phyloP scores from a whole-genome alignment of 1,140 invertebrate genomes.

The Ganaspis sp. region DNA sequence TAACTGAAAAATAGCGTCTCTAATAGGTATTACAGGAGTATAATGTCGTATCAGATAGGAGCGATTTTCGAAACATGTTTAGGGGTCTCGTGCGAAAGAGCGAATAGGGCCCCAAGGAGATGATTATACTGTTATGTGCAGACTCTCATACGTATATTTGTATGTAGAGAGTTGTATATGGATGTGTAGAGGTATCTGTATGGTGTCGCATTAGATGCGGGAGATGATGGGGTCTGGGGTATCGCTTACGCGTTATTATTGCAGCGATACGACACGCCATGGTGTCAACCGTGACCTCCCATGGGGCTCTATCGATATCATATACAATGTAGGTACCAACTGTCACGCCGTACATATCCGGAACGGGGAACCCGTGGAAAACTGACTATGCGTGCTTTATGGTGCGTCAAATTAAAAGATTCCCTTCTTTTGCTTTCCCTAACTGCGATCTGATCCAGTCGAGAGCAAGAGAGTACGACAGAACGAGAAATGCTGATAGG shows the following conservation, averaged over 20 bases:
- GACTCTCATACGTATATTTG: constrained; percentile 42
- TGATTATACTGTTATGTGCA: constrained; percentile 51
- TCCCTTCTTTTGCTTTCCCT: constrained; percentile 63
- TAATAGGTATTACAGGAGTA: constrained; percentile 53
- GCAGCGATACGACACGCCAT: constrained; percentile 74
- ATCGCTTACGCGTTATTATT: constrained; percentile 77
- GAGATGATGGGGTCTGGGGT: constrained; percentile 58
- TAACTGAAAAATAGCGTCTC: constrained; percentile 32
- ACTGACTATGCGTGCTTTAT: constrained; percentile 75
- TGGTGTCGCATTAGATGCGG: constrained; percentile 66
- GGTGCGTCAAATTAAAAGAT: constrained; percentile 77
- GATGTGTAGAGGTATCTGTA: constrained; percentile 58
- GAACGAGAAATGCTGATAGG: constrained; percentile 30
- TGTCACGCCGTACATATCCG: constrained; percentile 56
- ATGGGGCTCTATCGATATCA: constrained; percentile 67
- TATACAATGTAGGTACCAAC: constrained; percentile 71
- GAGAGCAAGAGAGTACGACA: constrained; percentile 43
- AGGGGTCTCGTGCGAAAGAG: constrained; percentile 50
- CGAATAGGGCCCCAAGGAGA: constrained; percentile 62
- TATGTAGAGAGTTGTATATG: constrained; percentile 39
- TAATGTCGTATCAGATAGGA: constrained; percentile 51
- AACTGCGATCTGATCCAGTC: constrained; percentile 50
- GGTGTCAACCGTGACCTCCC: constrained; percentile 73
- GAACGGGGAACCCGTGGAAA: constrained; percentile 55
- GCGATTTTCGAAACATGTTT: constrained; percentile 40